phyloP scores from a whole-genome alignment of 2,888 invertebrate species.

The Drosophila recens region DNA sequence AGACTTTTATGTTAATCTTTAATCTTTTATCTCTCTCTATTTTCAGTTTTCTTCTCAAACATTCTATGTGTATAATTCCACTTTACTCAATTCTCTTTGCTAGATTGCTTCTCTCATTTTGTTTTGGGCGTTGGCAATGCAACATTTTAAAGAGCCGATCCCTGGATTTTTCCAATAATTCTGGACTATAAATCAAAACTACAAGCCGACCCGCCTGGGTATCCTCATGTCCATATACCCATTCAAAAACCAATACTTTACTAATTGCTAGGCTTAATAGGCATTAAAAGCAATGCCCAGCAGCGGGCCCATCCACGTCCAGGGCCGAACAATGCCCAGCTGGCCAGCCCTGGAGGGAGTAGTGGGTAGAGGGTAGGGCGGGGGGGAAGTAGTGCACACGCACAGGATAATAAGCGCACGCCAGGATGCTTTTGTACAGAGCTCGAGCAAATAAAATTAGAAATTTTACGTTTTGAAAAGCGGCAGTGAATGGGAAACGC shows the following conservation, averaged over 20 bases:
- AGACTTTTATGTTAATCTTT: no score
- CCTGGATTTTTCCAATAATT: constrained; percentile 45
- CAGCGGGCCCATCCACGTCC: constrained; percentile 60
- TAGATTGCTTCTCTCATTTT: not conserved
- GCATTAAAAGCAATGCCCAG: constrained; percentile 78
- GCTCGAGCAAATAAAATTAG: constrained; percentile 78
- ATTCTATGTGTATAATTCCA: not conserved
- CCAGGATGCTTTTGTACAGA: constrained; percentile 77
- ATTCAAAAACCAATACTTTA: constrained; percentile 77
- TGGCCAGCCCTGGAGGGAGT: constrained; percentile 34
- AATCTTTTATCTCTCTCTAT: not conserved
- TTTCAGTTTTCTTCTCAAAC: not conserved
- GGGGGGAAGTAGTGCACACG: constrained; percentile 48
- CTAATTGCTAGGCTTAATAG: constrained; percentile 77
- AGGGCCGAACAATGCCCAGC: constrained; percentile 69
- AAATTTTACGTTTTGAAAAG: constrained; percentile 77
- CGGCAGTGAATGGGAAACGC: constrained; percentile 54
- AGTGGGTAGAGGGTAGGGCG: not conserved
- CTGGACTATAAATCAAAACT: constrained; percentile 65
- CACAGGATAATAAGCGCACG: constrained; percentile 79
- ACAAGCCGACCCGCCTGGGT: constrained; percentile 17
- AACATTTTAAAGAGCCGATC: constrained; percentile 30
- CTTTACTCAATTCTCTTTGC: no score
- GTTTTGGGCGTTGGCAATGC: not conserved
- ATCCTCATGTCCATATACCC: constrained; percentile 35